These are phyloP conservation scores for Melanostoma scalare DNA, from an alignment of 2,888 invertebrate genomes.

Conservation along the genomic window DNA sequence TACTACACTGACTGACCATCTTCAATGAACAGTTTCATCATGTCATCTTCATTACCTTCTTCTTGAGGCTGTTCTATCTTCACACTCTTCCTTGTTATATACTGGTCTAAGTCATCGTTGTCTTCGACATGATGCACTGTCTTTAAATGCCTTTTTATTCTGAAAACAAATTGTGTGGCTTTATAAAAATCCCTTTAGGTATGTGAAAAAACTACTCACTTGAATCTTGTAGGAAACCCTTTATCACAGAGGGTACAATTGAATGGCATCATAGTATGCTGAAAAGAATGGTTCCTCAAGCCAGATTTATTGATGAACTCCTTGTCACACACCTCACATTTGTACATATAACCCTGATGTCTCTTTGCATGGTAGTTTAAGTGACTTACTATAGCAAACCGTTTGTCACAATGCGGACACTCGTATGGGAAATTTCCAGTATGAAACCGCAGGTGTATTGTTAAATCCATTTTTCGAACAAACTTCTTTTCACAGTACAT, in stretches of 20 bases:
- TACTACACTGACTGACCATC: constrained; percentile 24
- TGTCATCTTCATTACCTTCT: constrained; percentile 35
- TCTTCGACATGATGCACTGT: constrained; percentile 63
- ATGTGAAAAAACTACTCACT: constrained; percentile 53
- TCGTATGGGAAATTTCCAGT: constrained; percentile 74
- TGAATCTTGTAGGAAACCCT: constrained; percentile 74
- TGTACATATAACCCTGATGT: constrained; percentile 72
- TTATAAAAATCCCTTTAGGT: too few species aligned
- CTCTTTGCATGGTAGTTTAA: constrained; percentile 73
- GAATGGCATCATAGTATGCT: constrained; percentile 74
- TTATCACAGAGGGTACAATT: constrained; percentile 70
- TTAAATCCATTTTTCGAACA: constrained; percentile 73
- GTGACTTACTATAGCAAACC: constrained; percentile 74
- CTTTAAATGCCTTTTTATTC: constrained; percentile 63
- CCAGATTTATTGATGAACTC: constrained; percentile 73
- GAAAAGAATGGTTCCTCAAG: constrained; percentile 72
- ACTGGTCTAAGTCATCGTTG: constrained; percentile 40
- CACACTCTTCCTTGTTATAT: constrained; percentile 11
- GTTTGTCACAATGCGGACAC: constrained; percentile 69
- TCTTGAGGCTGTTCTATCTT: neutral
- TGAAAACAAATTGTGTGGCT: neutral
- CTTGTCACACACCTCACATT: constrained; percentile 71
- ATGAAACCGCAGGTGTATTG: constrained; percentile 74
- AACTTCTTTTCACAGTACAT: constrained; percentile 74
- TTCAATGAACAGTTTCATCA: constrained; percentile 19